A percentile compares a stretch with the other conserved stretches of the same genome.
These are phyloP conservation scores for Drosophila arawakana DNA, from an alignment of 1,140 invertebrate genomes.

Conservation along the genomic window DNA sequence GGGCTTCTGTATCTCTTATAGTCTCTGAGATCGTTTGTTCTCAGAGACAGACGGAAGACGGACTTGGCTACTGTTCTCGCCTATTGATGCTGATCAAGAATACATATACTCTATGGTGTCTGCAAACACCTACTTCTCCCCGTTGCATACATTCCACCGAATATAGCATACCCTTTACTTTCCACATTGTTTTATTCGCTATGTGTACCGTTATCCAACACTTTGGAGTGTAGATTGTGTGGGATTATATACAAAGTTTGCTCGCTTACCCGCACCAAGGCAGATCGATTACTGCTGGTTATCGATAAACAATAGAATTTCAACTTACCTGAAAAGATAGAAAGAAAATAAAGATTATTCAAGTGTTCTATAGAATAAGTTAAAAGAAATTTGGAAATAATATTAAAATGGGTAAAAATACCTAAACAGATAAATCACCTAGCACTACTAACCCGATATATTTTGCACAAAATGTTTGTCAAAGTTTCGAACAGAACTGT, in stretches of 20 bases:
- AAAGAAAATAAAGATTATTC: slow-evolving; percentile 14
- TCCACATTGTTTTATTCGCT: too few relatives aligned
- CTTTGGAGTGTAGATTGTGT: not conserved
- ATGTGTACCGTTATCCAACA: too few relatives aligned
- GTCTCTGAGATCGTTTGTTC: too few relatives aligned
- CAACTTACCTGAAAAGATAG: slow-evolving; percentile 71
- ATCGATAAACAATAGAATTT: slow-evolving; percentile 7
- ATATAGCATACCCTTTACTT: too few relatives aligned
- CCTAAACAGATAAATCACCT: not conserved
- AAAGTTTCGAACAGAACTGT: slow-evolving; percentile 3
- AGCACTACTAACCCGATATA: slow-evolving; percentile 49
- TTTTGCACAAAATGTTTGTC: slow-evolving; percentile 51
- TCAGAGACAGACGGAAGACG: too few relatives aligned
- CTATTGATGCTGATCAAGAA: too few relatives aligned
- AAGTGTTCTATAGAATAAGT: not conserved
- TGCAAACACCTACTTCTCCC: too few relatives aligned
- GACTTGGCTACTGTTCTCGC: too few relatives aligned
- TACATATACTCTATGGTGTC: too few relatives aligned
- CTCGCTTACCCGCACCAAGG: slow-evolving; percentile 54
- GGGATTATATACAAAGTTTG: slow-evolving; percentile 15
- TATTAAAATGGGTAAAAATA: not conserved
- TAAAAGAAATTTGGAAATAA: not conserved
- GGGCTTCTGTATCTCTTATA: too few relatives aligned
- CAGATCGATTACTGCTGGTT: slow-evolving; percentile 5
- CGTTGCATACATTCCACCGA: too few relatives aligned